These are phyloP conservation scores for Nylanderia fulva DNA, from an alignment of 1,140 invertebrate species.

Conservation along the genomic window DNA sequence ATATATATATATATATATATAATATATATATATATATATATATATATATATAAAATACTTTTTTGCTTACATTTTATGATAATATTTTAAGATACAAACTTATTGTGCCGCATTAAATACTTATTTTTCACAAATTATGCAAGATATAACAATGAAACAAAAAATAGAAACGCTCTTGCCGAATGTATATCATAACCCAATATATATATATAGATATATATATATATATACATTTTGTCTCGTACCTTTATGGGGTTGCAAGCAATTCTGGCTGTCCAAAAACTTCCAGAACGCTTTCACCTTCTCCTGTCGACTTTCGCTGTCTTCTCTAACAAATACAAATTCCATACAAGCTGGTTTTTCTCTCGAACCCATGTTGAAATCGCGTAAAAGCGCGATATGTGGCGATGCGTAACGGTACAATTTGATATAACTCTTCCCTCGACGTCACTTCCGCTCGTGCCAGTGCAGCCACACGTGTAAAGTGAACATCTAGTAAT, in stretches of 20 bases:
- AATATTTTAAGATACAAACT: not conserved
- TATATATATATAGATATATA: no score
- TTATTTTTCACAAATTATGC: not conserved
- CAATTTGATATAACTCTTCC: not conserved
- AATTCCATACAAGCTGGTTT: conserved; percentile 60
- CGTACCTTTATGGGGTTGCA: conserved; percentile 58
- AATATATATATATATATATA: no score
- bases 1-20: no score
- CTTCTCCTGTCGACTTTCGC: conserved; percentile 63
- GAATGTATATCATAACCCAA: not conserved
- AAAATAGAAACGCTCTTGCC: not conserved
- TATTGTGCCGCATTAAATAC: not conserved
- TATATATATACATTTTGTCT: not conserved
- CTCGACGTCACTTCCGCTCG: conserved; percentile 48
- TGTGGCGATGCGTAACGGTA: no score
- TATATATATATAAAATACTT: not conserved
- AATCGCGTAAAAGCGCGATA: not conserved
- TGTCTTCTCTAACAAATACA: conserved; percentile 55
- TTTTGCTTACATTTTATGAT: not conserved
- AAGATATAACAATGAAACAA: not conserved
- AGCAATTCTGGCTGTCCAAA: conserved; percentile 48
- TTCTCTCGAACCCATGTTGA: not conserved
- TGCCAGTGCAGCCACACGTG: not conserved
- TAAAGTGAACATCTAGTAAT: conserved; percentile 43
- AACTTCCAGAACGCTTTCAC: conserved; percentile 75